Evolutionary conservation across 2,888 invertebrate species (phyloP).

Genomic region (Drosophila birchii): DNA sequence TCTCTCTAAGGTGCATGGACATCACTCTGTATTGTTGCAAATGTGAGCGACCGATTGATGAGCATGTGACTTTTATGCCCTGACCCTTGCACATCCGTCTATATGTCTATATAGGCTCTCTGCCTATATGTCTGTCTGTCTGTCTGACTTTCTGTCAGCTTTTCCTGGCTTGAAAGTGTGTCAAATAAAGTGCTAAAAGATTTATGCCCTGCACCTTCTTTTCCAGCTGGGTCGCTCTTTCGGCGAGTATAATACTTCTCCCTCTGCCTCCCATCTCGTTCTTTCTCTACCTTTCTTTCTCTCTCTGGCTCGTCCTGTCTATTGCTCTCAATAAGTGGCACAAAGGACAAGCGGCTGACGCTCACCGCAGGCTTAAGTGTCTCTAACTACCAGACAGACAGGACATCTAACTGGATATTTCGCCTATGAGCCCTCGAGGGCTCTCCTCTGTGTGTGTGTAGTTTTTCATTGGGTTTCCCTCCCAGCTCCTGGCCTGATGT

Average conservation of each 20-base stretch:
- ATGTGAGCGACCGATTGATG: slow-evolving; percentile 70
- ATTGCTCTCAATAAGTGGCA: slow-evolving; percentile 71
- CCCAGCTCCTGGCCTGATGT: slow-evolving; percentile 16
- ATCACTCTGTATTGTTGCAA: slow-evolving; percentile 43
- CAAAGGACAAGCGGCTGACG: slow-evolving; percentile 55
- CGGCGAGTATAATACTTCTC: slow-evolving; percentile 8
- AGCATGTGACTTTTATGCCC: slow-evolving; percentile 46
- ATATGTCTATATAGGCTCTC: slow-evolving; percentile 14
- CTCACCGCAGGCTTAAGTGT: slow-evolving; percentile 72
- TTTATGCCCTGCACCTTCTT: slow-evolving; percentile 67
- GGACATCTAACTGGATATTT: slow-evolving; percentile 36
- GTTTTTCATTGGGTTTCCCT: slow-evolving; percentile 42
- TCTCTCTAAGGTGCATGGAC: slow-evolving; percentile 68
- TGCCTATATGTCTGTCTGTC: slow-evolving; percentile 11
- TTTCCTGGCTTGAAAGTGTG: slow-evolving; percentile 65
- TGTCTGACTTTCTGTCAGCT: slow-evolving; percentile 18
- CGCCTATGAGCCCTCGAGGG: slow-evolving; percentile 5
- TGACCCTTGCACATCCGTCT: slow-evolving; percentile 10
- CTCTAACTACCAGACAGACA: slow-evolving; percentile 58
- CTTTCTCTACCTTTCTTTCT: slow-evolving; percentile 53
- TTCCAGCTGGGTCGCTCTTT: slow-evolving; percentile 41
- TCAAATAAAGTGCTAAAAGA: slow-evolving; percentile 80
- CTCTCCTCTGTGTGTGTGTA: slow-evolving; percentile 19
- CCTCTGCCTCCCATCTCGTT: slow-evolving; percentile 1
- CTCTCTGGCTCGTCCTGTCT: slow-evolving; percentile 29